Percentiles rank a stretch among this genome's conserved stretches.
Evolutionary conservation across 2,797 vertebrate genomes (phyloP).

Genomic region (Pitangus sulphuratus): DNA sequence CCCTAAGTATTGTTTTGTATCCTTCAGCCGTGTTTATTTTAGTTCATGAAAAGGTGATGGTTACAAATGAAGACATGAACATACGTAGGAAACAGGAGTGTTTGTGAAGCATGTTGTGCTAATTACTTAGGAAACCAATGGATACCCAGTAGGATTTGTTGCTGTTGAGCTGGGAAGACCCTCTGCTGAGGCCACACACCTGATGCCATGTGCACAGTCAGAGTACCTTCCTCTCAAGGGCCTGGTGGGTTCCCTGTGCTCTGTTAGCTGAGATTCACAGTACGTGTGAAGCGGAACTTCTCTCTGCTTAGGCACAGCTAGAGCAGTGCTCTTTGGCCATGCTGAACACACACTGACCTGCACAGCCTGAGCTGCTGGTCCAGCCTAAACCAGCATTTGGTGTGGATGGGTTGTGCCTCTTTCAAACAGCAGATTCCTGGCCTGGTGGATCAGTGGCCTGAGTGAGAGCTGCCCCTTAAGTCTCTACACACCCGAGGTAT

Average conservation of each 20-base stretch:
- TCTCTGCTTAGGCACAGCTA: not conserved
- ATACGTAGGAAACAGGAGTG: not conserved
- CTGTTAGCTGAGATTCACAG: fast-evolving
- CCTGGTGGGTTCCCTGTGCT: not conserved
- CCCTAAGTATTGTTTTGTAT: not conserved
- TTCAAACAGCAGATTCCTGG: not conserved
- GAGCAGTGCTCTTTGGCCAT: not conserved
- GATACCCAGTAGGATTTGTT: not conserved
- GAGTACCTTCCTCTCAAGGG: not conserved
- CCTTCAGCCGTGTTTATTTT: constrained; percentile 29
- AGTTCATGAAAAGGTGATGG: not conserved
- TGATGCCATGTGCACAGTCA: not conserved
- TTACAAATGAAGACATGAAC: not conserved
- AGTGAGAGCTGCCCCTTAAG: not conserved
- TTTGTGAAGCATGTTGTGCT: fast-evolving
- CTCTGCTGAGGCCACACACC: not conserved
- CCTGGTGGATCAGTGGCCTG: not conserved
- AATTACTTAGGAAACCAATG: fast-evolving
- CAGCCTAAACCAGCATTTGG: not conserved
- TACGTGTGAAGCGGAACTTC: fast-evolving
- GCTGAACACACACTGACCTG: not conserved
- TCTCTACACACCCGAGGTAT: not conserved
- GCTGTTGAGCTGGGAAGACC: not conserved
- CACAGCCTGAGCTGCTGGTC: not conserved
- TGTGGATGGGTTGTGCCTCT: not conserved